phyloP scores from a whole-genome alignment of 2,888 invertebrate species.

The Agrotis ipsilon region DNA sequence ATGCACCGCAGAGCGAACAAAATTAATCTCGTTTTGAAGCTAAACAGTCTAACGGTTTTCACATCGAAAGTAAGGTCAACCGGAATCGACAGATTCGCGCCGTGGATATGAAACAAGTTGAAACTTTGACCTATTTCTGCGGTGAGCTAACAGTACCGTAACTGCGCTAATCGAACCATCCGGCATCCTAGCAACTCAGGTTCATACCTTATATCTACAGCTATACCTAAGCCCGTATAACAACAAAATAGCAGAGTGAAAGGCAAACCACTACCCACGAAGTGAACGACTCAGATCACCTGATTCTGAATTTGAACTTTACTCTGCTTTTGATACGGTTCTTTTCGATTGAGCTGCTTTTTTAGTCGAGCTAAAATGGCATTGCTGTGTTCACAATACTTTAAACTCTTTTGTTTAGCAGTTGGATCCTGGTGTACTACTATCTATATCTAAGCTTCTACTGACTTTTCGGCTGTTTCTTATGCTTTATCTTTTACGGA shows the following conservation, averaged over 20 bases:
- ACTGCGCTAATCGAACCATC: constrained; percentile 50
- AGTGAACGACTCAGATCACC: constrained; percentile 67
- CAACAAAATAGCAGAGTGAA: constrained; percentile 82
- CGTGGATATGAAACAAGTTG: constrained; percentile 36
- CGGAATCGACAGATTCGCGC: constrained; percentile 42
- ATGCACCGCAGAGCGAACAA: constrained; percentile 17
- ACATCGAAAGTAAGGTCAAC: constrained; percentile 45
- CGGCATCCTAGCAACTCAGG: constrained; percentile 35
- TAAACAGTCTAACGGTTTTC: constrained; percentile 30
- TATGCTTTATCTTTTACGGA: too few species aligned
- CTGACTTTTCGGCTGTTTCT: too few species aligned
- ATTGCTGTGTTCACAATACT: constrained; percentile 68
- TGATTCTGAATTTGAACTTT: constrained; percentile 71
- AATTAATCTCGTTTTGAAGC: constrained; percentile 21
- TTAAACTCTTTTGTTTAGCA: constrained; percentile 63
- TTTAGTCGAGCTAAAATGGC: constrained; percentile 65
- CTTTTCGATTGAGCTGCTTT: constrained; percentile 54
- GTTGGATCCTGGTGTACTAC: constrained; percentile 41
- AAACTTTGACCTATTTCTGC: constrained; percentile 51
- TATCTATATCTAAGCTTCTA: too few species aligned
- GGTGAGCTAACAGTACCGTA: constrained; percentile 48
- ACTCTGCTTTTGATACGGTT: constrained; percentile 64
- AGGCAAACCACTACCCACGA: constrained; percentile 85
- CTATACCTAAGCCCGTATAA: constrained; percentile 62
- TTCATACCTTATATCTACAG: constrained; percentile 59